A percentile compares a stretch with the other conserved stretches of the same genome.
These are phyloP conservation scores for Magallana angulata DNA, from an alignment of 1,140 invertebrate genomes.

Conservation along the genomic window DNA sequence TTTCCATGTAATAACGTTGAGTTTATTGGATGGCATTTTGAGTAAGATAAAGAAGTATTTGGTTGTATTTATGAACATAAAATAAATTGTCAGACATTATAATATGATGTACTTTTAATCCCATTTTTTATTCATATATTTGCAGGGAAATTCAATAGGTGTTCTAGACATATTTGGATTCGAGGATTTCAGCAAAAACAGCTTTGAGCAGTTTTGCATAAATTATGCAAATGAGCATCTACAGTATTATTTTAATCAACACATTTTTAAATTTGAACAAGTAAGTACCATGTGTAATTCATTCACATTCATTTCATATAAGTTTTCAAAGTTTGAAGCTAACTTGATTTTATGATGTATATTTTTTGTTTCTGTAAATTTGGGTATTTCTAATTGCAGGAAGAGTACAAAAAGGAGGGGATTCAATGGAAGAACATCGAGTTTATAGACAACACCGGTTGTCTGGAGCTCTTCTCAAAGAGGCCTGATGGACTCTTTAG, in stretches of 20 bases:
- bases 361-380: not conserved
- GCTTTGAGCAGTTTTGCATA: slow-evolving; percentile 97
- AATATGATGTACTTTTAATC: too few species aligned
- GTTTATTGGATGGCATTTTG: too few species aligned
- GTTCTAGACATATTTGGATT: slow-evolving; percentile 98
- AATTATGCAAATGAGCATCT: slow-evolving; percentile 98
- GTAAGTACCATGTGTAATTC: slow-evolving; percentile 62
- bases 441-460: slow-evolving; percentile 91
- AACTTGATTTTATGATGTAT: not conserved
- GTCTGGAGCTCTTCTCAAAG: slow-evolving; percentile 87
- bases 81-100: too few species aligned
- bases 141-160: slow-evolving; percentile 91
- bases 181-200: slow-evolving; percentile 89
- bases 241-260: slow-evolving; percentile 98
- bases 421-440: slow-evolving; percentile 88
- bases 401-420: slow-evolving; percentile 91
- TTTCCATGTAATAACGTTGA: too few species aligned
- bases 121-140: slow-evolving; percentile 35
- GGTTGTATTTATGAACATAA: too few species aligned
- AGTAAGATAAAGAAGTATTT: too few species aligned
- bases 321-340: too few species aligned
- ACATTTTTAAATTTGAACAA: slow-evolving; percentile 93
- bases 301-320: too few species aligned
- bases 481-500: slow-evolving; percentile 94
- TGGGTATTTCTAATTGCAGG: slow-evolving; percentile 60